phyloP scores from a whole-genome alignment of 2,888 invertebrate species.

The Tyria jacobaeae region DNA sequence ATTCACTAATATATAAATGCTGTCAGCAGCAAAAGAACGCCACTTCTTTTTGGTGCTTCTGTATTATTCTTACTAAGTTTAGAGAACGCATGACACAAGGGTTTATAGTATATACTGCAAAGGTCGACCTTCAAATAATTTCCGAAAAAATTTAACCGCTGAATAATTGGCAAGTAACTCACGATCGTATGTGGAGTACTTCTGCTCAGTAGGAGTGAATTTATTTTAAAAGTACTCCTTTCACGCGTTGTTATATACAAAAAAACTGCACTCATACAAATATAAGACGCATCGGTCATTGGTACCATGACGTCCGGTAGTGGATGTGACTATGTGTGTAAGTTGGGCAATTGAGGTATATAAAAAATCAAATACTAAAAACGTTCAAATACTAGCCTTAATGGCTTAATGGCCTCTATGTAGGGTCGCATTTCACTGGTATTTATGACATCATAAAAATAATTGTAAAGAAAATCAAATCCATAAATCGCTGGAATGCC shows the following conservation, averaged over 20 bases:
- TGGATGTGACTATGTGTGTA: too few relatives aligned
- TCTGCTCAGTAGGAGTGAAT: not conserved
- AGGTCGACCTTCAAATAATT: not conserved
- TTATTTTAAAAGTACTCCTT: not conserved
- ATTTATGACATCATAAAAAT: too few relatives aligned
- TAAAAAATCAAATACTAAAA: too few relatives aligned
- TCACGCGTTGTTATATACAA: not conserved
- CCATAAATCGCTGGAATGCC: too few relatives aligned
- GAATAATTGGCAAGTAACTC: slow-evolving; percentile 1
- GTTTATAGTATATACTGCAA: not conserved
- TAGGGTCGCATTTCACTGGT: too few relatives aligned
- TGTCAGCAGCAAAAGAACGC: not conserved
- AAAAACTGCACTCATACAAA: not conserved
- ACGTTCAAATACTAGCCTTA: too few relatives aligned
- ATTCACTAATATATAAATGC: not conserved
- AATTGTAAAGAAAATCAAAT: too few relatives aligned
- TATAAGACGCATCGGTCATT: not conserved
- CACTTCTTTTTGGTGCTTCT: not conserved
- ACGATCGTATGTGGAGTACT: slow-evolving; percentile 1
- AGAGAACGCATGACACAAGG: not conserved
- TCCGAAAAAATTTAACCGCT: not conserved
- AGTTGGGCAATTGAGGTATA: too few relatives aligned
- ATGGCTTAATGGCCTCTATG: too few relatives aligned
- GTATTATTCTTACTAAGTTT: not conserved
- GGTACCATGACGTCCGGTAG: too few relatives aligned